A percentile compares a stretch with the other conserved stretches of the same genome.
phyloP scores from a whole-genome alignment of 2,113 vertebrate genomes.

The Daboia siamensis region DNA sequence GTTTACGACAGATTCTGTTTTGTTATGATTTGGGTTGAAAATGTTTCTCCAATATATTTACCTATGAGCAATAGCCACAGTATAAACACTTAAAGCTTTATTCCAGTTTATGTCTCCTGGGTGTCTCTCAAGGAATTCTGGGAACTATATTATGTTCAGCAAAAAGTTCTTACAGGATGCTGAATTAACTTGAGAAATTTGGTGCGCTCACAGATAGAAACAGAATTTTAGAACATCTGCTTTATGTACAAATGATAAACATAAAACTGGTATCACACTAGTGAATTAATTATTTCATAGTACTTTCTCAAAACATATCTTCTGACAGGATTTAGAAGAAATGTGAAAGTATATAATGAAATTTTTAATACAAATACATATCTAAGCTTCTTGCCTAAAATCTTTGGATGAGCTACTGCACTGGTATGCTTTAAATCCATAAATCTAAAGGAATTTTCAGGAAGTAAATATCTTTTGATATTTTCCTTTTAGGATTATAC shows the following conservation, averaged over 20 bases:
- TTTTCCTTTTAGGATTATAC: neutral
- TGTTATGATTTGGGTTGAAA: neutral
- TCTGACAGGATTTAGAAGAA: neutral
- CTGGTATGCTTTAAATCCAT: constrained; percentile 1
- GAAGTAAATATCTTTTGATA: neutral
- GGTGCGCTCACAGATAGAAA: neutral
- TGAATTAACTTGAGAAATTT: neutral
- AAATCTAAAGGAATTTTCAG: neutral
- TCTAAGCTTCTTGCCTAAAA: constrained; percentile 12
- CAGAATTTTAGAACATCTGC: neutral
- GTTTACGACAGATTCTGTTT: neutral
- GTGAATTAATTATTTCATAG: neutral
- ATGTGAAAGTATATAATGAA: constrained; percentile 7
- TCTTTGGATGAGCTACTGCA: neutral
- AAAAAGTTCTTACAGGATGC: neutral
- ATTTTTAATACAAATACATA: neutral
- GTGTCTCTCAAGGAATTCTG: neutral
- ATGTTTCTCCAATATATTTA: neutral
- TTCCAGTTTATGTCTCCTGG: neutral
- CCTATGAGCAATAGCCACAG: neutral
- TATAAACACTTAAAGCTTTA: neutral
- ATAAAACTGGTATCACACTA: neutral
- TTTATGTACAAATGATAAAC: neutral
- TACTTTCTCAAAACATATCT: neutral
- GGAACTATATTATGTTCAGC: neutral